phyloP scores from a whole-genome alignment of 2,113 vertebrate genomes.

The Dromas ardeola region DNA sequence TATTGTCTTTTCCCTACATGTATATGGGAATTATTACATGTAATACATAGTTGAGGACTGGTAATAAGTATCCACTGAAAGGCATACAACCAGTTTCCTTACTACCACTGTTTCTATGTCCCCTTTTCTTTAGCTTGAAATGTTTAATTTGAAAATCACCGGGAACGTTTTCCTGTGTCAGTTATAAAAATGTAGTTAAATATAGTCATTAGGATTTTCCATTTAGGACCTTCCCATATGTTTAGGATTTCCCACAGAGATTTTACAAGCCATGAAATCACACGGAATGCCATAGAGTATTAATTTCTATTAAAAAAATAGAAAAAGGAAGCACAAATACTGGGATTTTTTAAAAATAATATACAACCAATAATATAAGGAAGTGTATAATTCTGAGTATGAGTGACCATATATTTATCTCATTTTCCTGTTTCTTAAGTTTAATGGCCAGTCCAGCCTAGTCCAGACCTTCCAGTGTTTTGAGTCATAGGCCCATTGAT shows the following conservation, averaged over 20 bases:
- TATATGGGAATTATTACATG: not conserved
- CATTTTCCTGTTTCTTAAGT: not conserved
- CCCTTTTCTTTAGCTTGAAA: not conserved
- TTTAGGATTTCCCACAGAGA: not conserved
- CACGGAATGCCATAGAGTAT: not conserved
- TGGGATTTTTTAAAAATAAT: not conserved
- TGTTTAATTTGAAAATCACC: not conserved
- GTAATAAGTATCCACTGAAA: not conserved
- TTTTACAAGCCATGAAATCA: conserved; percentile 2
- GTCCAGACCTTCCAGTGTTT: not conserved
- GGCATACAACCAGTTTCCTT: not conserved
- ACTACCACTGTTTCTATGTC: not conserved
- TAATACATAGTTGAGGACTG: not conserved
- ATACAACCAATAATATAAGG: not conserved
- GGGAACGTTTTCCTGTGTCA: not conserved
- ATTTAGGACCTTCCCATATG: not conserved
- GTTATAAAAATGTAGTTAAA: not conserved
- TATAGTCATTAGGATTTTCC: not conserved
- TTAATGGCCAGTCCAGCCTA: not conserved
- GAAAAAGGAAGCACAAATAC: not conserved
- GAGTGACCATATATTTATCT: not conserved
- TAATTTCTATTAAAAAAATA: not conserved
- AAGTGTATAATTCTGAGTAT: not conserved
- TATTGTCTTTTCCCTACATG: not conserved
- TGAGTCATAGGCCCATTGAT: not conserved